These are phyloP conservation scores for Ectobius pallidus DNA, from an alignment of 2,888 invertebrate species.

Conservation along the genomic window DNA sequence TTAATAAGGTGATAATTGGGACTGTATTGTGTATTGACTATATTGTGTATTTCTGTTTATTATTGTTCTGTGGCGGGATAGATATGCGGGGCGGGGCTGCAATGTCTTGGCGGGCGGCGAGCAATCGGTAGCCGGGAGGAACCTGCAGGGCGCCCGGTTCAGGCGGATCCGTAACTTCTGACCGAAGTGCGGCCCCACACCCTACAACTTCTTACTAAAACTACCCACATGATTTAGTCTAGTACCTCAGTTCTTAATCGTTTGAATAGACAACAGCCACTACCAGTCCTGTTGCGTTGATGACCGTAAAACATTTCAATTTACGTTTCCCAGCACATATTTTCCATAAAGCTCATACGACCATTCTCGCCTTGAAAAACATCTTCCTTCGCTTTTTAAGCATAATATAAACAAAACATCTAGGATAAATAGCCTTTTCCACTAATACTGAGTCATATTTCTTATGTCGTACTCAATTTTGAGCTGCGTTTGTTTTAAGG, in stretches of 20 bases:
- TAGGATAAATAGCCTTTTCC: too few species aligned
- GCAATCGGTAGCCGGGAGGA: constrained; percentile 32
- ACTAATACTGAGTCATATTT: too few species aligned
- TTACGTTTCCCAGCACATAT: constrained; percentile 12
- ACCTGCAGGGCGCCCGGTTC: constrained; percentile 2
- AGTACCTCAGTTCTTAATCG: neutral
- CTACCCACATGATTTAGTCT: neutral
- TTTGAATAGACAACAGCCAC: neutral
- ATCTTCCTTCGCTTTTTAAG: too few species aligned
- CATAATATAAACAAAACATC: too few species aligned
- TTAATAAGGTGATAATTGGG: neutral
- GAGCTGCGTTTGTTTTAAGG: too few species aligned
- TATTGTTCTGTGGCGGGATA: too few species aligned
- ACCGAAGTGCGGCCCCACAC: neutral
- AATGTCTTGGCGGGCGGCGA: constrained; percentile 31
- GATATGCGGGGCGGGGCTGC: constrained; percentile 28
- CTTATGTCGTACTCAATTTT: too few species aligned
- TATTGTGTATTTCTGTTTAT: too few species aligned
- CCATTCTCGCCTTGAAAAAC: too few species aligned
- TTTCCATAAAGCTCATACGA: too few species aligned
- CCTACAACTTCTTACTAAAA: neutral
- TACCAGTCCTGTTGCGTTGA: neutral
- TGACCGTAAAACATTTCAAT: constrained; percentile 12
- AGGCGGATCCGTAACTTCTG: constrained; percentile 3
- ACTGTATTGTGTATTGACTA: too few species aligned